phyloP scores from a whole-genome alignment of 2,888 invertebrate genomes.

The Pseudoips prasinana region DNA sequence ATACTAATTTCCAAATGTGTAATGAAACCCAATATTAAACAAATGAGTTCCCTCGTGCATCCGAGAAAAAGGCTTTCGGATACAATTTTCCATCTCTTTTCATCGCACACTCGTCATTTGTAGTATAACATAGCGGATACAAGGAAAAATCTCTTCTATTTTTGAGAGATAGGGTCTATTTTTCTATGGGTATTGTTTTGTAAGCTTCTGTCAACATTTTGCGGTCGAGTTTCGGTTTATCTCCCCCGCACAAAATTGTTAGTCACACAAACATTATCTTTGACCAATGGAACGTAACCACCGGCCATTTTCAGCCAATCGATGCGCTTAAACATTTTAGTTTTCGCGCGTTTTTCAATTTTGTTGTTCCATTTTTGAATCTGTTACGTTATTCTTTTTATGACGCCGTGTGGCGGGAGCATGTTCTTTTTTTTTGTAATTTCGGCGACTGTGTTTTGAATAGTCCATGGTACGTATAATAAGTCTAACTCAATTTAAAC shows the following conservation, averaged over 20 bases:
- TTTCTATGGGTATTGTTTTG: conserved; percentile 25
- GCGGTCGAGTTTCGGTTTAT: conserved; percentile 72
- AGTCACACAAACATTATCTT: conserved; percentile 76
- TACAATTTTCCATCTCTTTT: conserved; percentile 52
- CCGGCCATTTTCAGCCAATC: conserved; percentile 70
- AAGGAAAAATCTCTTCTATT: too few relatives aligned
- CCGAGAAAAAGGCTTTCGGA: conserved; percentile 40
- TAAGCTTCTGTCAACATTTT: conserved; percentile 68
- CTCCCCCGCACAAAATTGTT: conserved; percentile 73
- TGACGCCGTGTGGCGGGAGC: conserved; percentile 10
- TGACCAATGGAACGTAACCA: conserved; percentile 75
- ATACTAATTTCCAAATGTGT: too few relatives aligned
- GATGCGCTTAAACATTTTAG: conserved; percentile 48
- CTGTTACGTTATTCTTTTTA: conserved; percentile 16
- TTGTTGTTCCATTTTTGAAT: conserved; percentile 40
- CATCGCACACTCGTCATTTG: conserved; percentile 45
- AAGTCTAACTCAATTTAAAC: too few relatives aligned
- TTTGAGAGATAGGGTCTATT: conserved; percentile 41
- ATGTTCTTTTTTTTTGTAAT: conserved; percentile 6
- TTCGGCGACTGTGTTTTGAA: not conserved
- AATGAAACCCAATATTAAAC: too few relatives aligned
- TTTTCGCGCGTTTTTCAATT: conserved; percentile 56
- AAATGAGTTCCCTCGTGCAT: conserved; percentile 37
- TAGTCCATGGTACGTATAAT: too few relatives aligned
- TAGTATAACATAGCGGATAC: too few relatives aligned